Percentiles rank a stretch among this genome's conserved stretches.
Evolutionary conservation across 2,888 invertebrate genomes (phyloP).

Genomic region (Elaeidobius kamerunicus): DNA sequence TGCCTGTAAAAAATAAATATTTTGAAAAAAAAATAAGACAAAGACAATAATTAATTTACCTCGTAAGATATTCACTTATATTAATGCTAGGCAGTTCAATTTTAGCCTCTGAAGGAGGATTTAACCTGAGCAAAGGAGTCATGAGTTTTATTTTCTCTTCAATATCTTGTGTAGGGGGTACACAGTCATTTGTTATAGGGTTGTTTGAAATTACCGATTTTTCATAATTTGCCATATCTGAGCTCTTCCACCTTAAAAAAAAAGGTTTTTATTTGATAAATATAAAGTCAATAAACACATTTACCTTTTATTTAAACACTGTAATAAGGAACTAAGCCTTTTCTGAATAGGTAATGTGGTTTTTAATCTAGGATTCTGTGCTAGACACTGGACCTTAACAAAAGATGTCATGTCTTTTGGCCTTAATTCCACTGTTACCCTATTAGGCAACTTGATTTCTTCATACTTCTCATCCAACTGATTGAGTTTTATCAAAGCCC

Average conservation of each 20-base stretch:
- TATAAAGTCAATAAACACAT: background rate
- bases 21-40: no score
- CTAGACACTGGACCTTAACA: constrained; percentile 78
- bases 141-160: constrained; percentile 36
- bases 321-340: constrained; percentile 66
- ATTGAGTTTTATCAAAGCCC: constrained; percentile 82
- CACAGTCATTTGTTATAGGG: constrained; percentile 35
- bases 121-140: constrained; percentile 44
- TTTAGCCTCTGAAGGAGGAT: constrained; percentile 59
- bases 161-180: constrained; percentile 37
- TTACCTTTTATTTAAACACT: constrained; percentile 61
- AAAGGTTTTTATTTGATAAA: background rate
- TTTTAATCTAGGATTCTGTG: constrained; percentile 86
- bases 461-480: constrained; percentile 77
- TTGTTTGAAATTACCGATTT: constrained; percentile 40
- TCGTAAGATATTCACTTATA: constrained; percentile 70
- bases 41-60: constrained; percentile 19
- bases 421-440: constrained; percentile 69
- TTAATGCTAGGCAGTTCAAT: constrained; percentile 71
- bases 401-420: constrained; percentile 79
- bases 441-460: constrained; percentile 73
- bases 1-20: constrained; percentile 55
- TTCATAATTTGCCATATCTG: constrained; percentile 42
- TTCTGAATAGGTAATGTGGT: constrained; percentile 72
- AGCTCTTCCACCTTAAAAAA: constrained; percentile 63